phyloP scores from a whole-genome alignment of 2,888 invertebrate genomes.

The Lagria hirta region DNA sequence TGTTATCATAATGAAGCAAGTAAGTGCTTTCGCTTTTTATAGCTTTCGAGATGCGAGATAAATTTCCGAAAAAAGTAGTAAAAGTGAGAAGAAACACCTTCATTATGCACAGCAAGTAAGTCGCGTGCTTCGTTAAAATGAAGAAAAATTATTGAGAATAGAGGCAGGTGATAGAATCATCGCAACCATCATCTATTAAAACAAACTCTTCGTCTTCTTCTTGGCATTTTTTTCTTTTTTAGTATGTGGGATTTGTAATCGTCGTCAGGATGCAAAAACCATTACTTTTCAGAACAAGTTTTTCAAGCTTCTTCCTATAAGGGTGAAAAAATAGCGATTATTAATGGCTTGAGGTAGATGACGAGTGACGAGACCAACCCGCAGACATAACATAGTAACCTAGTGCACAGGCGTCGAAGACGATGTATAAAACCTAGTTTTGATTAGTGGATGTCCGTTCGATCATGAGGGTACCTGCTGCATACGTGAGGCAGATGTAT shows the following conservation, averaged over 20 bases:
- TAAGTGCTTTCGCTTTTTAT: too few relatives aligned
- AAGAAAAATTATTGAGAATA: constrained; percentile 11
- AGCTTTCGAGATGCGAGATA: too few relatives aligned
- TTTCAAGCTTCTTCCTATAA: constrained; percentile 5
- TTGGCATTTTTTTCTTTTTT: too few relatives aligned
- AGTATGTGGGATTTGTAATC: constrained; percentile 18
- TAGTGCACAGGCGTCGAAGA: constrained; percentile 36
- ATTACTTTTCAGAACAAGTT: constrained; percentile 21
- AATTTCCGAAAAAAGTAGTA: too few relatives aligned
- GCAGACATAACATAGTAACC: constrained; percentile 42
- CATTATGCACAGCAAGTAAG: too few relatives aligned
- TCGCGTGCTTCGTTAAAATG: too few relatives aligned
- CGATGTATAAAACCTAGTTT: constrained; percentile 38
- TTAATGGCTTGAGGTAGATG: constrained; percentile 10
- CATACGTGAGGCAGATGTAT: constrained; percentile 20
- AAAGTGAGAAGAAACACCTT: too few relatives aligned
- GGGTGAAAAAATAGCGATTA: constrained; percentile 11
- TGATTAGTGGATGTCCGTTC: constrained; percentile 30
- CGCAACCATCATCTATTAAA: constrained; percentile 11
- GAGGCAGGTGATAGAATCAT: constrained; percentile 20
- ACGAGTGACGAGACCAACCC: constrained; percentile 29
- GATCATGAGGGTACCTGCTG: constrained; percentile 35
- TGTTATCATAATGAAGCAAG: too few relatives aligned
- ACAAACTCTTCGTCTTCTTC: too few relatives aligned
- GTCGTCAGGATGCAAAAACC: constrained; percentile 11